Evolutionary conservation across 2,888 invertebrate genomes (phyloP).

Genomic region (Heteropelma amictum): DNA sequence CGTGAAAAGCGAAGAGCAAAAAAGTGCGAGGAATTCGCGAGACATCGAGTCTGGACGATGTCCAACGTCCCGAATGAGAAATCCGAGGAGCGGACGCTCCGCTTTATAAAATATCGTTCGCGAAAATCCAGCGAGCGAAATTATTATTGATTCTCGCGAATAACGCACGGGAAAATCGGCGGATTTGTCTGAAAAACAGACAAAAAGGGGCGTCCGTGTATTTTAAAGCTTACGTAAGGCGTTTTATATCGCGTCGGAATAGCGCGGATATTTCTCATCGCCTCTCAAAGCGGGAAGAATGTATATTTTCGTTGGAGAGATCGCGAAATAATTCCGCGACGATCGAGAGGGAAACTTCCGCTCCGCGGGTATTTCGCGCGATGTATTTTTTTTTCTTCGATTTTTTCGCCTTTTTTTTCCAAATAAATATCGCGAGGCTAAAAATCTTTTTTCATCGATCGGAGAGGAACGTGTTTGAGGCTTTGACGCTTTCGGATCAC

Average conservation of each 20-base stretch:
- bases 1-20: too few relatives aligned
- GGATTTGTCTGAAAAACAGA: slow-evolving; percentile 19
- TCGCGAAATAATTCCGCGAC: not conserved
- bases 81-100: not conserved
- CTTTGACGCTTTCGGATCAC: slow-evolving; percentile 53
- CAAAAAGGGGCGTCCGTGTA: not conserved
- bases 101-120: not conserved
- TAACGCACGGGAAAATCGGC: slow-evolving; percentile 25
- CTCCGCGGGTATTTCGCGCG: not conserved
- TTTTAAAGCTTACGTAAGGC: slow-evolving; percentile 28
- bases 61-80: not conserved
- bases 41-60: too few relatives aligned
- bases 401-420: not conserved
- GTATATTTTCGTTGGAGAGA: slow-evolving; percentile 41
- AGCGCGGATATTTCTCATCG: not conserved
- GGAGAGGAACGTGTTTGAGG: slow-evolving; percentile 17
- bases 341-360: too few relatives aligned
- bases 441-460: not conserved
- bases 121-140: slow-evolving; percentile 5
- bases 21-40: too few relatives aligned
- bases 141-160: slow-evolving; percentile 48
- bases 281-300: not conserved
- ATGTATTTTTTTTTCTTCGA: not conserved
- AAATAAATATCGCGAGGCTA: not conserved
- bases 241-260: not conserved